A percentile compares a stretch with the other conserved stretches of the same genome.
Evolutionary conservation across 2,888 invertebrate species (phyloP).

Genomic region (Clistopyga incitator): DNA sequence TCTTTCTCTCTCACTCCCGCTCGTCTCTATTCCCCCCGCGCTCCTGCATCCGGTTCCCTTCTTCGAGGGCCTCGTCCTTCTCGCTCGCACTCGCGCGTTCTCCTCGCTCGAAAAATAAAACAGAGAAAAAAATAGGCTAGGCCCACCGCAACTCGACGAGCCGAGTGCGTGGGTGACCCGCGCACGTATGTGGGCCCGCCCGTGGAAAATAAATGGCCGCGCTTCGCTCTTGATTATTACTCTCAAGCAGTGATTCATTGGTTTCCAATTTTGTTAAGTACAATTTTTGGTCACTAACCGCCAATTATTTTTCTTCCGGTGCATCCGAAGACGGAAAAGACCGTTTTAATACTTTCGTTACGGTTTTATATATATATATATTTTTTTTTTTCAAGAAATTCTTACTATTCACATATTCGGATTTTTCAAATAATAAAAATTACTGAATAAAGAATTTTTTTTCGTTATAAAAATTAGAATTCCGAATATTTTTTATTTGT

Average conservation of each 20-base stretch:
- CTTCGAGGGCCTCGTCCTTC: slow-evolving; percentile 59
- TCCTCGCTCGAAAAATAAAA: slow-evolving; percentile 43
- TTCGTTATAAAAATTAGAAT: neutral
- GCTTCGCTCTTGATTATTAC: slow-evolving; percentile 44
- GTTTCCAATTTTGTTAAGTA: slow-evolving; percentile 19
- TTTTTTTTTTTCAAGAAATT: neutral
- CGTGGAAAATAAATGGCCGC: slow-evolving; percentile 62
- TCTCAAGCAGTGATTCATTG: slow-evolving; percentile 42
- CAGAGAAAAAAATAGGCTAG: slow-evolving; percentile 79
- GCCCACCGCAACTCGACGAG: slow-evolving; percentile 70
- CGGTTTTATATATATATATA: neutral
- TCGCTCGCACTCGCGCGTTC: slow-evolving; percentile 56
- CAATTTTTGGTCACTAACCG: neutral
- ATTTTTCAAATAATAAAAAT: no score
- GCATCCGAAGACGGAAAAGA: neutral
- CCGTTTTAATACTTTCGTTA: neutral
- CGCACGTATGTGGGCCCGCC: slow-evolving; percentile 58
- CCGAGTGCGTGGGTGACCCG: slow-evolving; percentile 65
- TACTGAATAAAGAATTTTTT: neutral
- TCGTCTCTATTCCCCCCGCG: slow-evolving; percentile 52
- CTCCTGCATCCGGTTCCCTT: slow-evolving; percentile 67
- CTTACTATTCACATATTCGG: no score
- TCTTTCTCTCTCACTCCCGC: slow-evolving; percentile 62
- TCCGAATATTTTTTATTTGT: no score
- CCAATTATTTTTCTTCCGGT: slow-evolving; percentile 15